phyloP scores from a whole-genome alignment of 2,113 vertebrate species.

The Macrotus californicus region DNA sequence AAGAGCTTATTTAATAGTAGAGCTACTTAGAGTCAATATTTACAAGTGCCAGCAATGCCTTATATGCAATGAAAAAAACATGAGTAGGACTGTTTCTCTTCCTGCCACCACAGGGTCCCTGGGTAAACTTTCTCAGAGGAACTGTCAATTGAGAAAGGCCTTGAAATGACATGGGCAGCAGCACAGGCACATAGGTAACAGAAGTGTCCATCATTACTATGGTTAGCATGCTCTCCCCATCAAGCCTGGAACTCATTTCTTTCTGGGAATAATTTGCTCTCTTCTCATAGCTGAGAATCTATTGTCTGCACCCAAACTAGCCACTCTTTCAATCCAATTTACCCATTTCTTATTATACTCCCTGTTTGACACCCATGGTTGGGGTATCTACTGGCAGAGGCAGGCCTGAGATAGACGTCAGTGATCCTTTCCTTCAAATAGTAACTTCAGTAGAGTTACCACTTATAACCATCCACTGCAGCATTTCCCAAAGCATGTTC shows the following conservation, averaged over 20 bases:
- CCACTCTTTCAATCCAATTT: not conserved
- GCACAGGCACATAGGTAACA: not conserved
- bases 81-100: not conserved
- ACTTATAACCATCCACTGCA: not conserved
- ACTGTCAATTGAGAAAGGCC: not conserved
- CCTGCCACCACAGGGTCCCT: not conserved
- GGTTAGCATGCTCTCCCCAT: not conserved
- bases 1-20: conserved; percentile 18
- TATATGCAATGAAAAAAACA: not conserved
- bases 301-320: not conserved
- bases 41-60: not conserved
- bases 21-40: conserved; percentile 10
- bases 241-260: not conserved
- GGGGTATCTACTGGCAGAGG: not conserved
- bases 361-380: not conserved
- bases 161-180: not conserved
- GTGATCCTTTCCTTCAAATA: not conserved
- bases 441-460: not conserved
- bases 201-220: not conserved
- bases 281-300: not conserved
- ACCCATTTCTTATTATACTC: not conserved
- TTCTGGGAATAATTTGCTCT: not conserved
- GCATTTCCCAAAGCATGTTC: not conserved
- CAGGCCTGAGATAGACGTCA: not conserved
- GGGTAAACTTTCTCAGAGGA: conserved; percentile 9